Conservation (phyloP, 2,888 invertebrate genomes). For the Amiota mariae region DNA sequence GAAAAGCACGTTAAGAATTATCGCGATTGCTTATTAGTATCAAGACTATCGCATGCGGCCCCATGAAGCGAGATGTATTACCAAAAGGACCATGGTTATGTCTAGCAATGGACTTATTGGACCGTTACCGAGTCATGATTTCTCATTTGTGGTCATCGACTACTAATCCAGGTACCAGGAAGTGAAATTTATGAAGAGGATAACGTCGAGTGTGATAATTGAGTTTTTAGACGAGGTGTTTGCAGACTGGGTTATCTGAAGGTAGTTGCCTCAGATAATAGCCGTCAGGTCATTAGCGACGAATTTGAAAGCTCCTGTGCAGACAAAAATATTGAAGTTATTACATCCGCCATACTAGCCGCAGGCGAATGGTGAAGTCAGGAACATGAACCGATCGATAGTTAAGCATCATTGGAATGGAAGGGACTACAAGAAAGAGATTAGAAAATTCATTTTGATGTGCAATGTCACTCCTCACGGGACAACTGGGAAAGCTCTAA, state of each 20-base stretch:
- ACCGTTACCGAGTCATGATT: too few relatives aligned
- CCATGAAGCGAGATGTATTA: conserved; percentile 31
- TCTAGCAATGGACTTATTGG: neutral
- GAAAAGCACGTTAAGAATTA: conserved; percentile 31
- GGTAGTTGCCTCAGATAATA: too few relatives aligned
- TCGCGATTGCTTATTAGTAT: conserved; percentile 33
- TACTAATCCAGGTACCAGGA: too few relatives aligned
- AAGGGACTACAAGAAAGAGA: conserved; percentile 35
- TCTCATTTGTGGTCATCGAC: too few relatives aligned
- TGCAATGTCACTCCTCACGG: conserved; percentile 38
- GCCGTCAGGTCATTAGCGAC: conserved; percentile 38
- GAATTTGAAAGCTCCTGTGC: conserved; percentile 43
- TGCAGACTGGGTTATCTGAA: too few relatives aligned
- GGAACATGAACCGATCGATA: conserved; percentile 35
- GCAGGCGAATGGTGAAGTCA: conserved; percentile 36
- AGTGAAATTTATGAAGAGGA: too few relatives aligned
- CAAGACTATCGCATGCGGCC: conserved; percentile 30
- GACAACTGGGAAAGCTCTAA: too few relatives aligned
- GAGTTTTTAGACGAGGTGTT: too few relatives aligned
- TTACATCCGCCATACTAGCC: conserved; percentile 44
- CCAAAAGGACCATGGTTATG: conserved; percentile 33
- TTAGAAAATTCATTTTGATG: conserved; percentile 22
- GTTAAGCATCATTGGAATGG: conserved; percentile 33
- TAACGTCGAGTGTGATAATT: too few relatives aligned
- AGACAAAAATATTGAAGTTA: conserved; percentile 40